Conservation (phyloP, 2,888 invertebrate genomes). For the Cryptocephalus moraei region DNA sequence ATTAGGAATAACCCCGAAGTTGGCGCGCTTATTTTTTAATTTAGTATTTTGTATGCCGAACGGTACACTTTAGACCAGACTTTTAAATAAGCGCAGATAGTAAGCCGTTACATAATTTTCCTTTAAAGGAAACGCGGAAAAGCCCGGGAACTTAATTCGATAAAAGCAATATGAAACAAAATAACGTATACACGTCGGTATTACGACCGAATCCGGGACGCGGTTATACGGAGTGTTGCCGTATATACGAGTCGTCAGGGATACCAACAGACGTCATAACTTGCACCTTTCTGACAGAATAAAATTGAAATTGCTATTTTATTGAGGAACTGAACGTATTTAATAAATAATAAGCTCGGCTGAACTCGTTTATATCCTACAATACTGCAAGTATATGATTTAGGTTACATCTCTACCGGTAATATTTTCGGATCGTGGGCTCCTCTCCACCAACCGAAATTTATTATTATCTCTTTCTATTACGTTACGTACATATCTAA, state of each 20-base stretch:
- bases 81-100: conserved; percentile 6
- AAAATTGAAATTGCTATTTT: conserved; percentile 18
- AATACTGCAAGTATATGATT: conserved; percentile 1
- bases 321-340: conserved; percentile 11
- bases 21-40: conserved; percentile 15
- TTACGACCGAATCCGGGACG: background rate
- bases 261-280: conserved; percentile 12
- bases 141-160: conserved; percentile 8
- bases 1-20: conserved; percentile 13
- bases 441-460: too few species aligned
- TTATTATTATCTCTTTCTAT: too few species aligned
- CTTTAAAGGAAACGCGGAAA: conserved; percentile 5
- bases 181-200: conserved; percentile 5
- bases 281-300: conserved; percentile 14
- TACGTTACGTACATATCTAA: too few species aligned
- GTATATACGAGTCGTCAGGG: conserved; percentile 14
- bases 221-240: conserved; percentile 11
- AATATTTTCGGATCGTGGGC: background rate
- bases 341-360: conserved; percentile 11
- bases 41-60: conserved; percentile 14
- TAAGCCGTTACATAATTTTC: conserved; percentile 6
- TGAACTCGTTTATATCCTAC: background rate
- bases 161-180: conserved; percentile 8
- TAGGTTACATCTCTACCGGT: conserved; percentile 1
- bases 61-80: conserved; percentile 5